Evolutionary conservation across 2,797 vertebrate genomes (phyloP).

Genomic region (Galago senegalensis): DNA sequence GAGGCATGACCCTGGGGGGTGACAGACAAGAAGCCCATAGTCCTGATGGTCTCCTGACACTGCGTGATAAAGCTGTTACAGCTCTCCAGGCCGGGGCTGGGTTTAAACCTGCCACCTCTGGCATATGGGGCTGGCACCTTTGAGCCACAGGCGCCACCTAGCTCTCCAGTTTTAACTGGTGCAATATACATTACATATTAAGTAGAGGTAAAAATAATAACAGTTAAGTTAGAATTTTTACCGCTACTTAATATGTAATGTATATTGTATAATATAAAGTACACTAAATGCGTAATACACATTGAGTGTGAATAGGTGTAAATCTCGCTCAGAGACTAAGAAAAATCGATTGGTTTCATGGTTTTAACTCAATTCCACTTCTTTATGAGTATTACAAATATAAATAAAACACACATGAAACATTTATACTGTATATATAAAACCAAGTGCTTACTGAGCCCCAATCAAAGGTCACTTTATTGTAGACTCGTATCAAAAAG

Average conservation of each 20-base stretch:
- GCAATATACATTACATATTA: neutral
- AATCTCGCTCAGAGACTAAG: slow-evolving; percentile 29
- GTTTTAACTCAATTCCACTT: slow-evolving; percentile 6
- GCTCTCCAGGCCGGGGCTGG: neutral
- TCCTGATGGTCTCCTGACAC: neutral
- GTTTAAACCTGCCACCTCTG: too few species aligned
- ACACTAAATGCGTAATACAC: neutral
- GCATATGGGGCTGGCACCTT: too few species aligned
- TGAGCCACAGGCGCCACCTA: too few species aligned
- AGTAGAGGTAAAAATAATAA: neutral
- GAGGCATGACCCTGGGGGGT: neutral
- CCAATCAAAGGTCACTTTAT: neutral
- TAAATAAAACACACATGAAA: neutral
- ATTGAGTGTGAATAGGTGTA: neutral
- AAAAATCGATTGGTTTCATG: slow-evolving; percentile 15
- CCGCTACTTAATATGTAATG: neutral
- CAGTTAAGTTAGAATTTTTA: neutral
- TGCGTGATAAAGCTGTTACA: neutral
- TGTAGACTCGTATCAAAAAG: slow-evolving; percentile 21
- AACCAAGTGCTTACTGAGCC: neutral
- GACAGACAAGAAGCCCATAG: neutral
- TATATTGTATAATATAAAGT: neutral
- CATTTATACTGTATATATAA: neutral
- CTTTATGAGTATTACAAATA: slow-evolving; percentile 2
- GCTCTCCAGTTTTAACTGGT: neutral